phyloP scores from a whole-genome alignment of 2,888 invertebrate species.

The Copidosoma aretas region DNA sequence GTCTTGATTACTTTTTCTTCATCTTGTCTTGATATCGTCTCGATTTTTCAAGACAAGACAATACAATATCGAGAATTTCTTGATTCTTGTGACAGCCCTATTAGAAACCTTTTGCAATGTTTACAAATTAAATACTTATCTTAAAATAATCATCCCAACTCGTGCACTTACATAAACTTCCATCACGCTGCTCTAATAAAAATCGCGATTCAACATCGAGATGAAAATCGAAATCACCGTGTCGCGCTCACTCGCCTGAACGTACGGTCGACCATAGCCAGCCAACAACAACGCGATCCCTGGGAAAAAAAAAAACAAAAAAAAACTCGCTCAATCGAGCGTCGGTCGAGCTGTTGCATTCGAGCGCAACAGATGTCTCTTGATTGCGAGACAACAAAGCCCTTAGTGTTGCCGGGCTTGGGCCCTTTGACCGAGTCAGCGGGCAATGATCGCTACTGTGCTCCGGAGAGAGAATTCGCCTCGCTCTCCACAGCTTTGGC shows the following conservation, averaged over 20 bases:
- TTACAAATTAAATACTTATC: too few relatives aligned
- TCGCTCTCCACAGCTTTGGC: neutral
- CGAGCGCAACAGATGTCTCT: constrained; percentile 1
- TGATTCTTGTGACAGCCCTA: too few relatives aligned
- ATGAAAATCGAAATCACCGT: neutral
- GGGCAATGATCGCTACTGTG: neutral
- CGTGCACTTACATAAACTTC: too few relatives aligned
- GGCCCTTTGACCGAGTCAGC: constrained; percentile 1
- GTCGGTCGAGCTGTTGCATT: neutral
- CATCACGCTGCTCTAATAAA: too few relatives aligned
- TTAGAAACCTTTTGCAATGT: too few relatives aligned
- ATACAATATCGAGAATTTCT: too few relatives aligned
- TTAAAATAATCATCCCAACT: too few relatives aligned
- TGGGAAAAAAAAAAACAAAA: neutral
- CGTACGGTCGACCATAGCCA: too few relatives aligned
- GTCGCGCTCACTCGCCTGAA: neutral
- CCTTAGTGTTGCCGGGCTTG: neutral
- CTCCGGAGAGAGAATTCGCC: neutral
- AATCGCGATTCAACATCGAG: neutral
- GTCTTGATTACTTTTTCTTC: too few relatives aligned
- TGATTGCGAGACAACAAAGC: constrained; percentile 19
- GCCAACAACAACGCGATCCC: neutral
- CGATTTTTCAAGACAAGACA: too few relatives aligned
- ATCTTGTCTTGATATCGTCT: too few relatives aligned
- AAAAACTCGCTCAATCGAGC: too few relatives aligned